Percentiles rank a stretch among this genome's conserved stretches.
phyloP scores from a whole-genome alignment of 2,888 invertebrate genomes.

The Leuctra nigra region DNA sequence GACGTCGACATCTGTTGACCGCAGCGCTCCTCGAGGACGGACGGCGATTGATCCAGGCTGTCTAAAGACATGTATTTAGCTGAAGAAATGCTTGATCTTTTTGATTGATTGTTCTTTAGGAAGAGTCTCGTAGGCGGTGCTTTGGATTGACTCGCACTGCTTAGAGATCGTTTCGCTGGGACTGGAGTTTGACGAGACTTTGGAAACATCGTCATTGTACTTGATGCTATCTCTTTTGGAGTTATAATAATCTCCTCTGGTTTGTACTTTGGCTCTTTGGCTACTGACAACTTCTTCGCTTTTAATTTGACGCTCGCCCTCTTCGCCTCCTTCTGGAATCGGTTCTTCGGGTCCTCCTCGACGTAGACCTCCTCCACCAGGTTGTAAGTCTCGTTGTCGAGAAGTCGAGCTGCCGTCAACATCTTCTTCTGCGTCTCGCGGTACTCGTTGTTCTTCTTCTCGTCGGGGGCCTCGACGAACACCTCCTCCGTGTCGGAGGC shows the following conservation, averaged over 20 bases:
- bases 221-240: neutral
- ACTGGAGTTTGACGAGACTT: neutral
- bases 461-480: neutral
- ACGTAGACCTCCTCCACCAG: conserved; percentile 27
- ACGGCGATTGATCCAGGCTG: neutral
- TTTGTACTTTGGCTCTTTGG: neutral
- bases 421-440: neutral
- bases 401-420: neutral
- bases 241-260: too few species aligned
- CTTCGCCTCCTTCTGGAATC: conserved; percentile 11
- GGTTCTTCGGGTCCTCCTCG: conserved; percentile 19
- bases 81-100: neutral
- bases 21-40: neutral
- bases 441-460: neutral
- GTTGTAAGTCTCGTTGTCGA: conserved; percentile 27
- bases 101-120: neutral
- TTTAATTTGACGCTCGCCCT: neutral
- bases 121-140: neutral
- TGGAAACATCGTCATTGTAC: neutral
- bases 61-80: conserved; percentile 1
- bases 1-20: neutral
- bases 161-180: conserved; percentile 1
- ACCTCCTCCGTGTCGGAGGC: conserved; percentile 4
- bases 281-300: neutral
- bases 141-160: neutral